Conservation (phyloP, 2,797 vertebrate genomes). For the Astyanax mexicanus region DNA sequence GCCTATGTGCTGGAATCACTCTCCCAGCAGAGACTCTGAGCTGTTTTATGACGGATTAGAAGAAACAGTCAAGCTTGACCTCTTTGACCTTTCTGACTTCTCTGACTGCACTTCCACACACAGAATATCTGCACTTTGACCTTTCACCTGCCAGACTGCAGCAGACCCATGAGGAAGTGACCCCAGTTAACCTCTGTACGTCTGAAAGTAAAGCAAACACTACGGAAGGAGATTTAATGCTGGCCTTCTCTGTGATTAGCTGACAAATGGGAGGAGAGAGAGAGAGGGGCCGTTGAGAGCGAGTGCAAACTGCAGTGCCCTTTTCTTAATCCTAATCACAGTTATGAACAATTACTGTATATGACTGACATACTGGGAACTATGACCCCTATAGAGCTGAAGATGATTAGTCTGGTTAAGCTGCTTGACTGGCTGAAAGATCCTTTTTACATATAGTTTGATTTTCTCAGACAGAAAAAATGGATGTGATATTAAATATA, state of each 20-base stretch:
- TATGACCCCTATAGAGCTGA: too few species aligned
- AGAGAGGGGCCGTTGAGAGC: not conserved
- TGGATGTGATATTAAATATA: too few species aligned
- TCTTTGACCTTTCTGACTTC: conserved; percentile 67
- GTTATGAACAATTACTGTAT: too few species aligned
- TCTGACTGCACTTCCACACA: conserved; percentile 57
- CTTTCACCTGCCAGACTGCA: conserved; percentile 58
- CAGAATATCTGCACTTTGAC: conserved; percentile 64
- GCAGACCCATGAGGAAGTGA: conserved; percentile 61
- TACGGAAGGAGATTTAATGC: conserved; percentile 33
- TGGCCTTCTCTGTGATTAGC: conserved; percentile 3
- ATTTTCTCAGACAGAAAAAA: too few species aligned
- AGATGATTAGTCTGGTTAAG: too few species aligned
- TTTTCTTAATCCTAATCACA: not conserved
- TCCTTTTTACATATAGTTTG: too few species aligned
- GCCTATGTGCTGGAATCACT: not conserved
- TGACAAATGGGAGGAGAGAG: not conserved
- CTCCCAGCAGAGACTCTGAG: not conserved
- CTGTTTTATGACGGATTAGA: conserved; percentile 47
- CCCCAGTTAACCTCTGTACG: conserved; percentile 55
- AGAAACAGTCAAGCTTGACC: conserved; percentile 61
- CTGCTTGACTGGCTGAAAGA: too few species aligned
- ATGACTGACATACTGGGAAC: too few species aligned
- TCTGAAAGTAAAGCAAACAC: conserved; percentile 48
- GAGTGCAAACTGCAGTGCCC: not conserved